Conservation (phyloP, 2,888 invertebrate genomes). For the Agapostemon virescens region DNA sequence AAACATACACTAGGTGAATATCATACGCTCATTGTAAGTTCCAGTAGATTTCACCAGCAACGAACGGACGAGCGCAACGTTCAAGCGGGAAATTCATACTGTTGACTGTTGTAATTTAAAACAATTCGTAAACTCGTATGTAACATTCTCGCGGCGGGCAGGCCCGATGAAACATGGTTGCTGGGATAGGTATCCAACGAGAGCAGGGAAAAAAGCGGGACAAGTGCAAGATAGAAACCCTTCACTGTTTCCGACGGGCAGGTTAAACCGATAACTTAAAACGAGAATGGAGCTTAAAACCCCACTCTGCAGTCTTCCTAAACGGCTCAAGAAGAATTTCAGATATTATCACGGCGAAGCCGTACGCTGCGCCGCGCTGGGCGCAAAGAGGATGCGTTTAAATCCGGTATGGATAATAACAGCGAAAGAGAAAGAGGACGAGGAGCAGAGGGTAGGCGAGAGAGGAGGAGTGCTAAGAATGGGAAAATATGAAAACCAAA, state of each 20-base stretch:
- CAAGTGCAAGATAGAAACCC: not conserved
- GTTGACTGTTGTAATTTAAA: not conserved
- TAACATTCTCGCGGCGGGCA: not conserved
- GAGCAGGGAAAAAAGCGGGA: not conserved
- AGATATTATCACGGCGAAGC: conserved; percentile 66
- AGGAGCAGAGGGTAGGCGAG: conserved; percentile 1
- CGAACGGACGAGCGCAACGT: not conserved
- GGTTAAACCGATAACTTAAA: conserved; percentile 9
- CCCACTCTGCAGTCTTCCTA: not conserved
- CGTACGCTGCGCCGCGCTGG: conserved; percentile 28
- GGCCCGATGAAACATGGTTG: not conserved
- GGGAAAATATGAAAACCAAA: conserved; percentile 11
- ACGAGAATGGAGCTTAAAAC: not conserved
- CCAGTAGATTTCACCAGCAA: no score
- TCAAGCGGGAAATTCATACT: not conserved
- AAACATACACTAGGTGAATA: no score
- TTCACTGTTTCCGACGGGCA: not conserved
- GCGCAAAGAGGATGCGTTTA: conserved; percentile 62
- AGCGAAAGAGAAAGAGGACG: conserved; percentile 23
- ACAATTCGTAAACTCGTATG: not conserved
- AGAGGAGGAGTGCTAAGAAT: conserved; percentile 15
- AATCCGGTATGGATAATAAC: conserved; percentile 56
- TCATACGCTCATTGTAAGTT: no score
- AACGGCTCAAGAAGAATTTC: conserved; percentile 34
- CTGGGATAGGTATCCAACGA: not conserved